Conservation (phyloP, 2,113 vertebrate genomes). For the Sakesphorus luctuosus region DNA sequence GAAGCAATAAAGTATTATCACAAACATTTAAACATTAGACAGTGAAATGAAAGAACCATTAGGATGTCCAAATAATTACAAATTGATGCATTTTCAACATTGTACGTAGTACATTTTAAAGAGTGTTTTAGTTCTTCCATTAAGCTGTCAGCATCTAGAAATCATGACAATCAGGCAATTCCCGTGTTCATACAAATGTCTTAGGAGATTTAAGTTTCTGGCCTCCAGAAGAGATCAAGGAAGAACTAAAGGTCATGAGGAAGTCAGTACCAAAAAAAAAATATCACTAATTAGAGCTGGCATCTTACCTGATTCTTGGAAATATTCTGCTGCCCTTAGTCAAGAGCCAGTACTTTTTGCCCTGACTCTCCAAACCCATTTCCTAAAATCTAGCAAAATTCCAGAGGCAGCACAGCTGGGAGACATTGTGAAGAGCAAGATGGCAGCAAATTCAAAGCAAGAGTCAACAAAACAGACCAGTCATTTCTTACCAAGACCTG, state of each 20-base stretch:
- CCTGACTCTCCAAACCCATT: conserved; percentile 10
- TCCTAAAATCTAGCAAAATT: conserved; percentile 9
- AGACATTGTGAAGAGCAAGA: background rate
- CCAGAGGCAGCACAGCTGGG: background rate
- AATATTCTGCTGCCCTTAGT: background rate
- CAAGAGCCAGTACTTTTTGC: background rate
- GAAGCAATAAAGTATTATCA: background rate
- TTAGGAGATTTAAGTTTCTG: background rate
- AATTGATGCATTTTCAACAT: background rate
- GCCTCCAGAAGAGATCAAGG: background rate
- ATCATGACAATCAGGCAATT: background rate
- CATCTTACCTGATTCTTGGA: conserved; percentile 17
- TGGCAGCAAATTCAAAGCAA: background rate
- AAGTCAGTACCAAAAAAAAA: background rate
- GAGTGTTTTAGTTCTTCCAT: background rate
- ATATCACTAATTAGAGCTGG: background rate
- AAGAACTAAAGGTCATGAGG: background rate
- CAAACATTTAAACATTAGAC: background rate
- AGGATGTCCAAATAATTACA: background rate
- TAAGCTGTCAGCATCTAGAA: background rate
- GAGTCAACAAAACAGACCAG: background rate
- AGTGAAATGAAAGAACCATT: background rate
- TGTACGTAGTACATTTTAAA: background rate
- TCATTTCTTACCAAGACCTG: background rate
- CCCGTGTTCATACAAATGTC: background rate